phyloP scores from a whole-genome alignment of 2,888 invertebrate species.

The Nemoura dubitans region DNA sequence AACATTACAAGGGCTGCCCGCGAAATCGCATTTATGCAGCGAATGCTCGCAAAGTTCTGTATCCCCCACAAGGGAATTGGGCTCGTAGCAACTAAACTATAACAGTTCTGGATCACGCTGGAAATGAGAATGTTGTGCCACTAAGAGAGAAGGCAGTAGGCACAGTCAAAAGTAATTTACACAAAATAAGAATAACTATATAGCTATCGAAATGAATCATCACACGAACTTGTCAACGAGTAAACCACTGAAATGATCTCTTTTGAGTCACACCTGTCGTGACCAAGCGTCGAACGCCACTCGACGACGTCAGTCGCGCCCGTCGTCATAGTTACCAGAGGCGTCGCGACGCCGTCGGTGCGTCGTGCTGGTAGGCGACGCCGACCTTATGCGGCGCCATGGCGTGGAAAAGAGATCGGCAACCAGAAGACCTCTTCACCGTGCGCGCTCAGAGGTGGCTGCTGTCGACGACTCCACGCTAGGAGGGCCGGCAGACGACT shows the following conservation, averaged over 20 bases:
- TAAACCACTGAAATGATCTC: no score
- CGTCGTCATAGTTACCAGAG: conserved; percentile 4
- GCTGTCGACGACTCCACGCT: neutral
- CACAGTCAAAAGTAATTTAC: no score
- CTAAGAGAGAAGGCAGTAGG: no score
- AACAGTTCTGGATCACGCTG: neutral
- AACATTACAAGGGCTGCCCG: neutral
- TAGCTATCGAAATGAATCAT: neutral
- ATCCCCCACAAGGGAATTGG: neutral
- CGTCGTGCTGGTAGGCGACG: neutral
- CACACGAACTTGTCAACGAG: no score
- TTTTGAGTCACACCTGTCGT: neutral
- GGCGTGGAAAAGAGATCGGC: neutral
- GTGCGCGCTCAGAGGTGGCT: neutral
- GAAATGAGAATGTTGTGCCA: no score
- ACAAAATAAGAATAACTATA: no score
- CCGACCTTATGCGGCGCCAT: neutral
- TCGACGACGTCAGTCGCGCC: neutral
- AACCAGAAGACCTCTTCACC: neutral
- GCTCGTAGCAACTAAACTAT: neutral
- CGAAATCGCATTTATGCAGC: neutral
- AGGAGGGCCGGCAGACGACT: neutral
- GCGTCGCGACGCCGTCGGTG: neutral
- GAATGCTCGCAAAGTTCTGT: neutral
- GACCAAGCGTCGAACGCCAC: neutral